phyloP scores from a whole-genome alignment of 1,140 invertebrate species.

The Himalopsyche phryganea region DNA sequence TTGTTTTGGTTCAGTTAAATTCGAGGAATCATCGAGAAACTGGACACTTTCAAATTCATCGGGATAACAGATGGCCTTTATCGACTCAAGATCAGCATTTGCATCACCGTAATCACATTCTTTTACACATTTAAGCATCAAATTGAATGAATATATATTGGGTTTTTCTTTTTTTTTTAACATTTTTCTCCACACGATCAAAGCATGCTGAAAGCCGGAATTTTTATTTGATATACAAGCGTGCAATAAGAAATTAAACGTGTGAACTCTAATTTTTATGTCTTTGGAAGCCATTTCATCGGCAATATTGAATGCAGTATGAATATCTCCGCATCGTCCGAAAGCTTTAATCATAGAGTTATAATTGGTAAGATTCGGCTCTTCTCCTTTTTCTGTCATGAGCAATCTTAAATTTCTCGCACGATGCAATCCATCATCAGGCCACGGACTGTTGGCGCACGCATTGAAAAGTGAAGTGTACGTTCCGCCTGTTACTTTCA shows the following conservation, averaged over 20 bases:
- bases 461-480: slow-evolving; percentile 86
- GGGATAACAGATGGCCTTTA: too few species aligned
- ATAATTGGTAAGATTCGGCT: slow-evolving; percentile 74
- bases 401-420: slow-evolving; percentile 63
- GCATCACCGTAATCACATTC: slow-evolving; percentile 74
- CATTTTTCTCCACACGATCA: slow-evolving; percentile 85
- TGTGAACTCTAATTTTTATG: slow-evolving; percentile 62
- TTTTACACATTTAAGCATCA: slow-evolving; percentile 70
- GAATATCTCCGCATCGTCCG: slow-evolving; percentile 72
- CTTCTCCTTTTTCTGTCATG: slow-evolving; percentile 65
- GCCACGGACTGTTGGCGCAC: slow-evolving; percentile 75
- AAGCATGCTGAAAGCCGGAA: slow-evolving; percentile 73
- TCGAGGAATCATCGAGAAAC: too few species aligned
- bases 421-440: slow-evolving; percentile 58
- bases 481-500: slow-evolving; percentile 64
- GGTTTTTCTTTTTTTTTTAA: slow-evolving; percentile 60
- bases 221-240: slow-evolving; percentile 75
- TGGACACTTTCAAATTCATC: too few species aligned
- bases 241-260: slow-evolving; percentile 77
- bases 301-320: slow-evolving; percentile 72
- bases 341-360: slow-evolving; percentile 90
- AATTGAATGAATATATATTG: slow-evolving; percentile 72
- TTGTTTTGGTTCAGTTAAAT: too few species aligned
- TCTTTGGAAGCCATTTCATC: slow-evolving; percentile 77
- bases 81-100: slow-evolving; percentile 31